A percentile compares a stretch with the other conserved stretches of the same genome.
Evolutionary conservation across 2,888 invertebrate species (phyloP).

Genomic region (Cheilosia vulpina): DNA sequence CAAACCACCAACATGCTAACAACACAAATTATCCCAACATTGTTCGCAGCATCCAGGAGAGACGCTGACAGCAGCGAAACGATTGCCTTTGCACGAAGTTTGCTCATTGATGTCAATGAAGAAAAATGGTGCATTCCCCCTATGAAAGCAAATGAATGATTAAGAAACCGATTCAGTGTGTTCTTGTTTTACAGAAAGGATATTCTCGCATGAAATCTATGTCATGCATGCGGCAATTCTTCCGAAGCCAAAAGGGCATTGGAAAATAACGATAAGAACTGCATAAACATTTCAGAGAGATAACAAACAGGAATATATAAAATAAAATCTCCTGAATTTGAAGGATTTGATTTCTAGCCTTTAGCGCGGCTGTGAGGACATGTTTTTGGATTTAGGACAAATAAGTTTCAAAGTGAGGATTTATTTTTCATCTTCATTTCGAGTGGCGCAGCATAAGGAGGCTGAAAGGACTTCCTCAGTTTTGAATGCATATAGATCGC

Average conservation of each 20-base stretch:
- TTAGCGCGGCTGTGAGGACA: conserved; percentile 17
- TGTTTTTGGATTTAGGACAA: conserved; percentile 45
- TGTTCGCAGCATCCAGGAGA: conserved; percentile 34
- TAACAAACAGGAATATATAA: conserved; percentile 9
- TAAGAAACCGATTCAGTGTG: conserved; percentile 20
- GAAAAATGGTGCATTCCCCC: conserved; percentile 23
- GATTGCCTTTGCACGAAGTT: neutral
- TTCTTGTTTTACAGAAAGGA: neutral
- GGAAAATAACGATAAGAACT: conserved; percentile 19
- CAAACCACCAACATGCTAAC: conserved; percentile 16
- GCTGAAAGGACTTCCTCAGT: conserved; percentile 4
- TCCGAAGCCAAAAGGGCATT: neutral
- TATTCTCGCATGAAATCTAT: conserved; percentile 22
- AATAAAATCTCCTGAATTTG: conserved; percentile 37
- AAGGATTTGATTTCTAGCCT: conserved; percentile 49
- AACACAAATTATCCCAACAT: conserved; percentile 52
- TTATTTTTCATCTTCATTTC: conserved; percentile 42
- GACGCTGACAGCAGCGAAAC: conserved; percentile 12
- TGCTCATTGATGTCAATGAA: conserved; percentile 15
- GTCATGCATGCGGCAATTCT: conserved; percentile 22
- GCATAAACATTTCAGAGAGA: conserved; percentile 33
- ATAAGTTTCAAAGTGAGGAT: conserved; percentile 33
- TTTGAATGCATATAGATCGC: conserved; percentile 17
- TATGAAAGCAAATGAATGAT: conserved; percentile 44
- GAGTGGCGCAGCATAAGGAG: neutral